These are phyloP conservation scores for Pachyseris speciosa DNA, from an alignment of 64 coral and sea anemone species.

Conservation along the genomic window DNA sequence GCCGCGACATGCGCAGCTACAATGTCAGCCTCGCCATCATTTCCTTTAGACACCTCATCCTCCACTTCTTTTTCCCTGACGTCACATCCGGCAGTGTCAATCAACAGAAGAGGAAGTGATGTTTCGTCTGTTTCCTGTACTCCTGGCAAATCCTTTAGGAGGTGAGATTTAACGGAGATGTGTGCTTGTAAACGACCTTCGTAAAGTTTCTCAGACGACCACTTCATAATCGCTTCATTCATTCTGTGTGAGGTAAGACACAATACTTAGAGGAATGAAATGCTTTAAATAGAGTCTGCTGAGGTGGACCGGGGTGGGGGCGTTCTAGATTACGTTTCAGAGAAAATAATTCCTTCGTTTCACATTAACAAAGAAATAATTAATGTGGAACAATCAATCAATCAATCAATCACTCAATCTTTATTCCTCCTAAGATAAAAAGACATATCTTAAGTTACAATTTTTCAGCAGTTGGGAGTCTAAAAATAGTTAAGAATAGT, in stretches of 20 bases:
- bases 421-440: too few relatives aligned
- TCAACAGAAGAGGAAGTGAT: slow-evolving; percentile 80
- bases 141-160: slow-evolving; percentile 83
- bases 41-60: slow-evolving; percentile 93
- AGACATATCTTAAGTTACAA: too few relatives aligned
- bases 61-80: slow-evolving; percentile 75
- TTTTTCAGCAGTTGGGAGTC: too few relatives aligned
- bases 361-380: too few relatives aligned
- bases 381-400: too few relatives aligned
- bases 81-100: slow-evolving; percentile 98
- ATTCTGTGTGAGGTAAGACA: slow-evolving; percentile 72
- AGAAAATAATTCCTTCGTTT: too few relatives aligned
- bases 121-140: slow-evolving; percentile 88
- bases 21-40: slow-evolving; percentile 98
- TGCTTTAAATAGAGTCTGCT: too few relatives aligned
- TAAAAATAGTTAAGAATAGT: too few relatives aligned
- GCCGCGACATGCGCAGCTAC: slow-evolving; percentile 86
- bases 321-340: background rate
- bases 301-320: too few relatives aligned
- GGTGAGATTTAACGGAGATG: slow-evolving; percentile 73
- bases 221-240: slow-evolving; percentile 93
- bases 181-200: slow-evolving; percentile 78
- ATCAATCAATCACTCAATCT: too few relatives aligned
- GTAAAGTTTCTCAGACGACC: slow-evolving; percentile 89
- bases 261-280: too few relatives aligned